phyloP scores from a whole-genome alignment of 2,888 invertebrate species.

The Cephus pygmeus region DNA sequence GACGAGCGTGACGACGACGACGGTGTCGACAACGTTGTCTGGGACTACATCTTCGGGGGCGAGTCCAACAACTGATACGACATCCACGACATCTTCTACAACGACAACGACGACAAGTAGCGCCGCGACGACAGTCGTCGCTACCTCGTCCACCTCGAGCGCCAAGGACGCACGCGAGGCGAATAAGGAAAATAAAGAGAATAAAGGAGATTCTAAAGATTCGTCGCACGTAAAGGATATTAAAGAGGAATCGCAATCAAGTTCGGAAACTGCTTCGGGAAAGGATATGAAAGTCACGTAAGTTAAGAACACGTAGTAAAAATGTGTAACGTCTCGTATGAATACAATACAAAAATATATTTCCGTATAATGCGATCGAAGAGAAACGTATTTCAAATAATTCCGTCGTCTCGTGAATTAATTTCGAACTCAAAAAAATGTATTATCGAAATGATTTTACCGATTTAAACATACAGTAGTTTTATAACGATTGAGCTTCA shows the following conservation, averaged over 20 bases:
- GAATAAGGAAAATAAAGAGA: conserved; percentile 72
- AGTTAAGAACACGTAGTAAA: conserved; percentile 21
- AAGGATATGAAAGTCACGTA: conserved; percentile 56
- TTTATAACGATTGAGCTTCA: neutral
- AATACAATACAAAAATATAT: neutral
- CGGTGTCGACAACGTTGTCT: conserved; percentile 42
- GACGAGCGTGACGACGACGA: conserved; percentile 46
- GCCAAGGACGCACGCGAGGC: conserved; percentile 66
- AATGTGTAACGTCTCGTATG: neutral
- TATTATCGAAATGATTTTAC: conserved; percentile 28
- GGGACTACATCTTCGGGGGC: conserved; percentile 42
- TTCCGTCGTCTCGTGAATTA: conserved; percentile 21
- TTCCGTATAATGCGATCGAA: neutral
- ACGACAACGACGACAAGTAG: conserved; percentile 46
- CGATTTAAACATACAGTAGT: neutral
- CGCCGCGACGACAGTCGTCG: conserved; percentile 45
- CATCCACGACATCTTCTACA: conserved; percentile 32
- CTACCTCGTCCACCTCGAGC: conserved; percentile 38
- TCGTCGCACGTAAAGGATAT: conserved; percentile 51
- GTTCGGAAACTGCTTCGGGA: conserved; percentile 43
- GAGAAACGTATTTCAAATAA: neutral
- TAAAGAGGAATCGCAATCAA: conserved; percentile 55
- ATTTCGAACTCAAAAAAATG: conserved; percentile 1
- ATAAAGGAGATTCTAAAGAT: conserved; percentile 70
- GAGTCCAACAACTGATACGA: conserved; percentile 36